These are phyloP conservation scores for Caenorhabditis sp. DNA, from an alignment of 2,888 invertebrate species.

Conservation along the genomic window DNA sequence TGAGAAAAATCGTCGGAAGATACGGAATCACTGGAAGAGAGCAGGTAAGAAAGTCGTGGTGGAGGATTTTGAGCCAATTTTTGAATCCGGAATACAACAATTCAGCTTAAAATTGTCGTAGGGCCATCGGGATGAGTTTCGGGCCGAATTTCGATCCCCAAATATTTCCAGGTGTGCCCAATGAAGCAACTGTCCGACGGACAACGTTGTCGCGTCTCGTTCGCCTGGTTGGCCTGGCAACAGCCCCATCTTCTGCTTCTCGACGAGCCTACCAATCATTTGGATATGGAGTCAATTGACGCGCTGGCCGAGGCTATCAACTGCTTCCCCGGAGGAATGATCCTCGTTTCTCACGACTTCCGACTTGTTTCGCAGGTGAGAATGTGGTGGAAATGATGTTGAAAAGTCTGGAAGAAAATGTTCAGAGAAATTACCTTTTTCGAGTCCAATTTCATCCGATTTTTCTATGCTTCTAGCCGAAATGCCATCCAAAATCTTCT, in stretches of 20 bases:
- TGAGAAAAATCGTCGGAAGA: slow-evolving; percentile 98
- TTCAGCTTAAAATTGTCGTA: no score
- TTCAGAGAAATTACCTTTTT: no score
- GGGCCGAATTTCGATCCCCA: no score
- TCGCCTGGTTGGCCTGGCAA: slow-evolving; percentile 99
- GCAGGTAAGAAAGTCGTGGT: slow-evolving; percentile 87
- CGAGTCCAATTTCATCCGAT: no score
- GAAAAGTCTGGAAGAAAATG: no score
- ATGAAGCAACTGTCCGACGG: slow-evolving; percentile 97
- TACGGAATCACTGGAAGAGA: slow-evolving; percentile 98
- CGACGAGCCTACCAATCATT: slow-evolving; percentile 93
- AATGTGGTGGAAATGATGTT: neutral
- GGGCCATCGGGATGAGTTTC: no score
- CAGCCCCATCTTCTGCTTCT: slow-evolving; percentile 92
- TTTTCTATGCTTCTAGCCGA: neutral
- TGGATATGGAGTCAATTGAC: slow-evolving; percentile 91
- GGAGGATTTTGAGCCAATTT: no score
- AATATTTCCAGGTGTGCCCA: slow-evolving; percentile 89
- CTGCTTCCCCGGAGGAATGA: slow-evolving; percentile 98
- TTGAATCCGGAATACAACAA: slow-evolving; percentile 5
- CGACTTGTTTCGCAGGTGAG: slow-evolving; percentile 96
- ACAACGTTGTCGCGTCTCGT: slow-evolving; percentile 97
- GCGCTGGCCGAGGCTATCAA: slow-evolving; percentile 97
- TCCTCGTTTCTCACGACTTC: slow-evolving; percentile 99
- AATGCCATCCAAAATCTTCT: neutral